Conservation (phyloP, 2,888 invertebrate genomes). For the Catocala nupta region DNA sequence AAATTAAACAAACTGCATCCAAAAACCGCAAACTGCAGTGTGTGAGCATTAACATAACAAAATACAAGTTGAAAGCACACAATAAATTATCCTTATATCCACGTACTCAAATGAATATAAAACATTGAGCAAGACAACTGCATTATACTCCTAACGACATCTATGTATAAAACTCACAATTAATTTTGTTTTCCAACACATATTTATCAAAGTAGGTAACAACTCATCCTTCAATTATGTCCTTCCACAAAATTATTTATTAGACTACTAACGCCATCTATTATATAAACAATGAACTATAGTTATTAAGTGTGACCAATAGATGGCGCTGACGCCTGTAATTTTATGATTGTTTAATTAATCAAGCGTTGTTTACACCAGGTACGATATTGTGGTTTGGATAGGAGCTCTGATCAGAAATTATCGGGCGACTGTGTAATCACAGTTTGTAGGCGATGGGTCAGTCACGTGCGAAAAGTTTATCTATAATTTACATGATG, state of each 20-base stretch:
- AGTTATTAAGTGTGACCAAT: conserved; percentile 1
- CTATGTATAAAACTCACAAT: conserved; percentile 23
- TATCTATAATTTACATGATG: conserved; percentile 46
- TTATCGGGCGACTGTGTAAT: conserved; percentile 28
- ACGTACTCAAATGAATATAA: too few species aligned
- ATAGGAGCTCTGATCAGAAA: conserved; percentile 23
- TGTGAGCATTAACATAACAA: too few species aligned
- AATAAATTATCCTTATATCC: too few species aligned
- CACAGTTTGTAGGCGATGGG: conserved; percentile 32
- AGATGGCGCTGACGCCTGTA: conserved; percentile 32
- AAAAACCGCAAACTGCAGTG: too few species aligned
- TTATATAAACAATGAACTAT: neutral
- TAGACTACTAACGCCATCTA: conserved; percentile 30
- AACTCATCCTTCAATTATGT: conserved; percentile 4
- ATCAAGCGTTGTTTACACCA: conserved; percentile 20
- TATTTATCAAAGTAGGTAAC: neutral
- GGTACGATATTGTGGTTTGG: conserved; percentile 9
- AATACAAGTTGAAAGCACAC: too few species aligned
- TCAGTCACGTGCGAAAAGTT: conserved; percentile 57
- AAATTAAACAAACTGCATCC: too few species aligned
- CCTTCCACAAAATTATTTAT: neutral
- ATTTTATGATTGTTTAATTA: conserved; percentile 1
- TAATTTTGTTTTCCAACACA: conserved; percentile 15
- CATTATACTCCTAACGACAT: conserved; percentile 31
- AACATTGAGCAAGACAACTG: neutral